Conservation (phyloP, 2,888 invertebrate species). For the Epinotia nisella region DNA sequence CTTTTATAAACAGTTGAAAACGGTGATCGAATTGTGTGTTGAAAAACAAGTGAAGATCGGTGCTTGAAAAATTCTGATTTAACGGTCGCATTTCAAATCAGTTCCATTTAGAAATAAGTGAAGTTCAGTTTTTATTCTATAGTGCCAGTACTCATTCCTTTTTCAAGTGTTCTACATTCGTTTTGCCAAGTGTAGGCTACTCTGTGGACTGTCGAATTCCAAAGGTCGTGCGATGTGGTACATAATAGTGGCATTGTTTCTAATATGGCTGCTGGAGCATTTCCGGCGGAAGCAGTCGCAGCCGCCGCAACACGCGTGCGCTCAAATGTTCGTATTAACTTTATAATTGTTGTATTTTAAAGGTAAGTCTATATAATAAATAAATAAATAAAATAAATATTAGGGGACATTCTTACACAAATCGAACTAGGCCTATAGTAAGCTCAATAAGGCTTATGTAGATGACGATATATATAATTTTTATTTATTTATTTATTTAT, state of each 20-base stretch:
- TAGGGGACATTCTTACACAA: too few species aligned
- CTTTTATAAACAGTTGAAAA: slow-evolving; percentile 21
- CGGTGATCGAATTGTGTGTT: neutral
- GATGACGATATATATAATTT: too few species aligned
- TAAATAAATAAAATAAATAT: too few species aligned
- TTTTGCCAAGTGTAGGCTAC: slow-evolving; percentile 44
- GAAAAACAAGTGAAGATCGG: slow-evolving; percentile 10
- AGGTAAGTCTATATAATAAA: too few species aligned
- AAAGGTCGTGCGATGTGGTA: slow-evolving; percentile 72
- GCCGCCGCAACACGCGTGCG: slow-evolving; percentile 69
- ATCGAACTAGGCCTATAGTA: too few species aligned
- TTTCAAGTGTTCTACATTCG: neutral
- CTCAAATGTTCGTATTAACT: slow-evolving; percentile 72
- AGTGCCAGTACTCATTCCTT: neutral
- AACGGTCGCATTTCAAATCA: slow-evolving; percentile 12
- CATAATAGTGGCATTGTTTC: slow-evolving; percentile 71
- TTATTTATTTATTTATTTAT: too few species aligned
- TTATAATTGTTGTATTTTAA: slow-evolving; percentile 45
- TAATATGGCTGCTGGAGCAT: slow-evolving; percentile 77
- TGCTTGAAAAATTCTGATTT: neutral
- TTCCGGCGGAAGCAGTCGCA: slow-evolving; percentile 71
- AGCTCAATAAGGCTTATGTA: too few species aligned
- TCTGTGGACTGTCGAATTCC: slow-evolving; percentile 54
- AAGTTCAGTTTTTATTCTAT: neutral
- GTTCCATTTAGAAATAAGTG: slow-evolving; percentile 13